These are phyloP conservation scores for Volucella inanis DNA, from an alignment of 2,888 invertebrate species.

Conservation along the genomic window DNA sequence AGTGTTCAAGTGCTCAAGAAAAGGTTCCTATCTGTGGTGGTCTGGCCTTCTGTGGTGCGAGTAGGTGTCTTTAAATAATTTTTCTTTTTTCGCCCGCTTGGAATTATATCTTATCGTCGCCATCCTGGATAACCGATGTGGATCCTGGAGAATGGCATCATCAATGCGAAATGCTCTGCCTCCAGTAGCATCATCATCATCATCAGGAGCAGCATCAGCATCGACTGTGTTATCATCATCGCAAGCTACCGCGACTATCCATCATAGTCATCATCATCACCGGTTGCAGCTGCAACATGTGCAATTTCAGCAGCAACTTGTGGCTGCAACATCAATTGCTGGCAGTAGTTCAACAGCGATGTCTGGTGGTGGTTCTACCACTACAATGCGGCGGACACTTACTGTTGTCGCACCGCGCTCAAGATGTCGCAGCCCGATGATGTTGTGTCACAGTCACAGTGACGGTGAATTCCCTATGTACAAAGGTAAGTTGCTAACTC, in stretches of 20 bases:
- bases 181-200: conserved; percentile 75
- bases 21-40: conserved; percentile 21
- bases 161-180: conserved; percentile 68
- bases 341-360: conserved; percentile 83
- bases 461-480: conserved; percentile 93
- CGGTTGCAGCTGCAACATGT: conserved; percentile 74
- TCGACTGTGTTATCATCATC: conserved; percentile 42
- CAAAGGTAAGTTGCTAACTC: conserved; percentile 85
- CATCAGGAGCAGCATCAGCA: conserved; percentile 77
- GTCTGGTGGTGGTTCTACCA: conserved; percentile 75
- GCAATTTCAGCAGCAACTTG: conserved; percentile 75
- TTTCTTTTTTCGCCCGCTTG: conserved; percentile 9
- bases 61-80: conserved; percentile 1
- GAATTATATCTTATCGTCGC: conserved; percentile 32
- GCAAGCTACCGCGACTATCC: conserved; percentile 72
- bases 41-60: neutral
- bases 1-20: conserved; percentile 5
- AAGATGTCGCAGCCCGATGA: conserved; percentile 89
- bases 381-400: conserved; percentile 63
- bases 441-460: conserved; percentile 93
- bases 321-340: conserved; percentile 81
- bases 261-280: conserved; percentile 73
- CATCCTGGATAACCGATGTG: conserved; percentile 73
- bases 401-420: conserved; percentile 82
- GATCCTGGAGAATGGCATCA: conserved; percentile 69